Evolutionary conservation across 1,140 invertebrate species (phyloP), one percentile per base, ranked within the genome.

Genomic region (Tetragnatha versicolor): DNA sequence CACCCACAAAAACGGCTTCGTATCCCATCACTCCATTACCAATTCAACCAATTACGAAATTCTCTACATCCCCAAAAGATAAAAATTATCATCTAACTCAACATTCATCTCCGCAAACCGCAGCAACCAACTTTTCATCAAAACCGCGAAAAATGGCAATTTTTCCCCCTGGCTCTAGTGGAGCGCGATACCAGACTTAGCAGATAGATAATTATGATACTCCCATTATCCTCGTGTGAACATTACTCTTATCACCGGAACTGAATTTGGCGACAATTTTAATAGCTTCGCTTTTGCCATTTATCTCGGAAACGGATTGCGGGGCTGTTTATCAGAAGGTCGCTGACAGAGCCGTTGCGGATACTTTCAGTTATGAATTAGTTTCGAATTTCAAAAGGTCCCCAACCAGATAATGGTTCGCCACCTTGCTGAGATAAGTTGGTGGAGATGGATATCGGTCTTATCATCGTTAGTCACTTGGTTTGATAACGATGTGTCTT

Each of bases 321-420:
- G 31, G 5, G 14, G 2, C 55, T 58, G 55, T 58, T 58, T 33
- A 58, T 58, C 55, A 58, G 35, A 27, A n/a, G 27, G 55, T 6
- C 3, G 31, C 12, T 27, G 14, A 17, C 27, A 17, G 27, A 58
- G 55, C 27, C 35, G 31, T 58, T 17, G 4, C 5, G 35, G 55
- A 58, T 58, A 58, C 55, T 33, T 58, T 33, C 27, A 58, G 55
- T 33, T 58, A 58, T 58, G 55, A 33, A 58, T 33, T 58, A 58
- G 55, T 58, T 58, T 58, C 22, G 55, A 58, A 58, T 58, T 58
- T 58, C 55, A 58, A 58, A 58, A 58, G 55, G 55, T 58, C 55
- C 35, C 55, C 35, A 33, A n/a, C 4, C 55, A 58, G 55, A 33
- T 58, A 58, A 58, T 58, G 55, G 55, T 58, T 58, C 12, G 17